Percentiles rank a stretch among this genome's conserved stretches.
Evolutionary conservation across 2,888 invertebrate species (phyloP).

Genomic region (Idaea aversata): DNA sequence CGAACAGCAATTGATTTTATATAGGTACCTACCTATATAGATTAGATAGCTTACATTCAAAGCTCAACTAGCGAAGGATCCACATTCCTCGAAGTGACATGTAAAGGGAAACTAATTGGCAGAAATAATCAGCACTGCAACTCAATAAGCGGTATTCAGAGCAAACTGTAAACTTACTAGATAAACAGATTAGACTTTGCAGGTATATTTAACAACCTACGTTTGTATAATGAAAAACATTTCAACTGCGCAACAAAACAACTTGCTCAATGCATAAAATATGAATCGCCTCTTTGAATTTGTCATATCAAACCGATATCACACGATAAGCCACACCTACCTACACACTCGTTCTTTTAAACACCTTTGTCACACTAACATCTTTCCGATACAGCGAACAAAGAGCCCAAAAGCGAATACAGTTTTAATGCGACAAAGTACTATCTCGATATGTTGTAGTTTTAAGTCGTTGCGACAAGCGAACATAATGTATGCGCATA

Average conservation of each 20-base stretch:
- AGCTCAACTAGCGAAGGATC: neutral
- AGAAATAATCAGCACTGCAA: conserved; percentile 1
- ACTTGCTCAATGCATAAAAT: conserved; percentile 70
- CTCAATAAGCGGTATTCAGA: neutral
- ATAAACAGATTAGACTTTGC: neutral
- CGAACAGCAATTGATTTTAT: neutral
- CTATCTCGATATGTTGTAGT: conserved; percentile 22
- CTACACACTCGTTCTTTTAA: conserved; percentile 6
- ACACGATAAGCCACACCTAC: conserved; percentile 51
- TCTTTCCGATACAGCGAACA: conserved; percentile 4
- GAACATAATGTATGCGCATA: conserved; percentile 51
- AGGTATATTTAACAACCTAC: neutral
- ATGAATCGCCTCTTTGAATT: conserved; percentile 69
- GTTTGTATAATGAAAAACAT: neutral
- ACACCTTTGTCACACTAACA: conserved; percentile 21
- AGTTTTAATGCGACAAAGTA: conserved; percentile 8
- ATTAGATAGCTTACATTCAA: neutral
- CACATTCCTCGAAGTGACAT: neutral
- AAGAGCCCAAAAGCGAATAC: conserved; percentile 2
- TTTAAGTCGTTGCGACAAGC: conserved; percentile 55
- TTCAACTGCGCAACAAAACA: conserved; percentile 21
- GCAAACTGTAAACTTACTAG: neutral
- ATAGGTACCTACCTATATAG: neutral
- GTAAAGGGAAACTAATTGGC: neutral
- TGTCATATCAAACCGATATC: conserved; percentile 65